phyloP scores from a whole-genome alignment of 2,113 vertebrate genomes.

The Sinocyclocheilus maitianheensis region DNA sequence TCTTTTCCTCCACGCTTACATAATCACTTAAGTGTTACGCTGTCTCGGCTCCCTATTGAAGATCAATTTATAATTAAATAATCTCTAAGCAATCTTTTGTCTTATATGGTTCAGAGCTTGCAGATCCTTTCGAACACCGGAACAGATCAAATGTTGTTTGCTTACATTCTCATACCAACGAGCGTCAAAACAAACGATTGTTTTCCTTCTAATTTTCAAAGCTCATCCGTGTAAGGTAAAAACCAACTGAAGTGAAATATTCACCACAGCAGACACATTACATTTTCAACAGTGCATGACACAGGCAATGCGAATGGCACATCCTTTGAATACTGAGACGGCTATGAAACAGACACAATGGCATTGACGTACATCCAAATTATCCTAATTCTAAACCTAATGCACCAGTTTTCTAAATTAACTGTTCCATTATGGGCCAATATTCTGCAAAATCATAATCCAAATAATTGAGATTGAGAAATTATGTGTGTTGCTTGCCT shows the following conservation, averaged over 20 bases:
- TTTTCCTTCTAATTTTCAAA: constrained; percentile 34
- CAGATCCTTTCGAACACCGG: not conserved
- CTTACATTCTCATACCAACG: not conserved
- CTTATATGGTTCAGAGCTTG: not conserved
- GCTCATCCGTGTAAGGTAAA: not conserved
- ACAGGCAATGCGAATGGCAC: constrained; percentile 6
- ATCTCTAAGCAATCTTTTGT: constrained; percentile 9
- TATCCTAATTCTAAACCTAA: not conserved
- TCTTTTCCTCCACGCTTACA: not conserved
- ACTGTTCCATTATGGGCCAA: not conserved
- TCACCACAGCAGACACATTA: not conserved
- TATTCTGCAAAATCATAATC: not conserved
- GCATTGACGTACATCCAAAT: not conserved
- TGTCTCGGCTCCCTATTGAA: constrained; percentile 8
- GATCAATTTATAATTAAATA: constrained; percentile 16
- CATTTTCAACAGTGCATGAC: constrained; percentile 22
- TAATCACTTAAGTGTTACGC: constrained; percentile 10
- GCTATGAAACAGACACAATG: not conserved
- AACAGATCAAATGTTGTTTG: constrained; percentile 4
- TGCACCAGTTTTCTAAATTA: not conserved
- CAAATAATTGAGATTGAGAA: no score
- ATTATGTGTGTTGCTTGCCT: no score
- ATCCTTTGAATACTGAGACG: constrained; percentile 11
- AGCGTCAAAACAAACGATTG: constrained; percentile 7
- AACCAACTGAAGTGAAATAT: constrained; percentile 23